These are phyloP conservation scores for Drosophila putrida DNA, from an alignment of 2,888 invertebrate genomes.

Conservation along the genomic window DNA sequence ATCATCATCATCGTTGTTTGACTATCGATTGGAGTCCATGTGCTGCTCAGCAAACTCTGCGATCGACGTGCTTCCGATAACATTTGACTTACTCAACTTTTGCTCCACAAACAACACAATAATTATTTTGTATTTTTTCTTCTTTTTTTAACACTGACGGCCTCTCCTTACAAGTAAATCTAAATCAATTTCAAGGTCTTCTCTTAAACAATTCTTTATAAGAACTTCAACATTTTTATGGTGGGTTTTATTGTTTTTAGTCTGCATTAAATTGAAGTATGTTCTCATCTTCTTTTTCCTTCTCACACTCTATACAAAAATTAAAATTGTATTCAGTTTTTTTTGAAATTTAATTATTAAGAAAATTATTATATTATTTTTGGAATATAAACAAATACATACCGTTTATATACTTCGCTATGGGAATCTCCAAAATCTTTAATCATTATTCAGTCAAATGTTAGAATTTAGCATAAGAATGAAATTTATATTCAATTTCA, in stretches of 20 bases:
- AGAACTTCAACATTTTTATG: constrained; percentile 1
- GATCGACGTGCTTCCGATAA: constrained; percentile 67
- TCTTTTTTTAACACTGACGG: neutral
- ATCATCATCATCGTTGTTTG: constrained; percentile 40
- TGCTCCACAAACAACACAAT: constrained; percentile 33
- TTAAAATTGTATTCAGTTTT: no score
- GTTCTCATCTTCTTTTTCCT: neutral
- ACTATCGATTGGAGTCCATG: constrained; percentile 60
- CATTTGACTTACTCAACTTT: constrained; percentile 30
- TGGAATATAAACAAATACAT: no score
- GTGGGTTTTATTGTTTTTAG: neutral
- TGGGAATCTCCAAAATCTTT: no score
- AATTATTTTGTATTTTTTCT: constrained; percentile 4
- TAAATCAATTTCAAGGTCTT: constrained; percentile 26
- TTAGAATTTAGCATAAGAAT: no score
- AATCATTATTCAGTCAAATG: no score
- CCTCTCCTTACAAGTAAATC: constrained; percentile 14
- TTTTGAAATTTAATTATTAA: no score
- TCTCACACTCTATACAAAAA: no score
- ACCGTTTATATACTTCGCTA: no score
- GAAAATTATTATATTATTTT: no score
- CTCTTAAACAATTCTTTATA: neutral
- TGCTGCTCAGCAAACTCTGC: constrained; percentile 32
- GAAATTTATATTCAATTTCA: no score
- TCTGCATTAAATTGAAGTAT: neutral